phyloP scores from a whole-genome alignment of 2,888 invertebrate species.

The Leptura quadrifasciata region DNA sequence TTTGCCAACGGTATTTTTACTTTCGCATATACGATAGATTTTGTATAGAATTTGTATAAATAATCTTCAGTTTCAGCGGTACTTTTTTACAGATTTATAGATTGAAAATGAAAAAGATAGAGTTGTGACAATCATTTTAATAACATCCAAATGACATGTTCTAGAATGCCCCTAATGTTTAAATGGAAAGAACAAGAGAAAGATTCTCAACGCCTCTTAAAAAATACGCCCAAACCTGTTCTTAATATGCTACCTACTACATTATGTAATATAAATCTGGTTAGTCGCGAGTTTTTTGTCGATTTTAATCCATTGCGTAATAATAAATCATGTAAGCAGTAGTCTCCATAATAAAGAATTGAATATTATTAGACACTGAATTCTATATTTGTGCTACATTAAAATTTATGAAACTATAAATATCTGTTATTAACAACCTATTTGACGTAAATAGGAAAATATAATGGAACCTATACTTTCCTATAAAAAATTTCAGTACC shows the following conservation, averaged over 20 bases:
- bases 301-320: not conserved
- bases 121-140: too few relatives aligned
- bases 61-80: too few relatives aligned
- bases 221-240: not conserved
- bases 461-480: too few relatives aligned
- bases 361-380: not conserved
- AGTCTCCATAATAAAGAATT: not conserved
- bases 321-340: not conserved
- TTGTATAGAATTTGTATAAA: too few relatives aligned
- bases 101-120: too few relatives aligned
- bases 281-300: not conserved
- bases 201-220: not conserved
- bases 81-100: too few relatives aligned
- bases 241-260: not conserved
- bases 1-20: too few relatives aligned
- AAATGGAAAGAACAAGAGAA: not conserved
- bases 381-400: not conserved
- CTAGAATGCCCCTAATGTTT: too few relatives aligned
- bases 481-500: too few relatives aligned
- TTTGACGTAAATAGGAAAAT: not conserved
- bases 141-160: too few relatives aligned
- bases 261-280: not conserved
- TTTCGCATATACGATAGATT: too few relatives aligned
- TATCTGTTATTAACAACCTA: not conserved
- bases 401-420: not conserved